A percentile compares a stretch with the other conserved stretches of the same genome.
These are phyloP conservation scores for Nipponia nippon DNA, from an alignment of 2,113 vertebrate genomes.

Conservation along the genomic window DNA sequence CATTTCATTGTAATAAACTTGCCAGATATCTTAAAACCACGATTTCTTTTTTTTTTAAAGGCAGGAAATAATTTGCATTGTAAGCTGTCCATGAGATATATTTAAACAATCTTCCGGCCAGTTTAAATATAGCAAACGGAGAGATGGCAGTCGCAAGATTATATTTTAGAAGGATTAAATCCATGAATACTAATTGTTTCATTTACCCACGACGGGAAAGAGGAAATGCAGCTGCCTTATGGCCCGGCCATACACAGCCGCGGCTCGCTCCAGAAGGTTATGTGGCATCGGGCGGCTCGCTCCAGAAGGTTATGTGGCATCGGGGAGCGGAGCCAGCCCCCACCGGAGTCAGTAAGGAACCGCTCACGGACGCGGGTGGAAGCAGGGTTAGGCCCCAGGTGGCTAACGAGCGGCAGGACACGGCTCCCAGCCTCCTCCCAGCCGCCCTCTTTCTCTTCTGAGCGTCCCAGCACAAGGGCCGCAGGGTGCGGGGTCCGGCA, in stretches of 20 bases:
- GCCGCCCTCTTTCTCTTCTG: not conserved
- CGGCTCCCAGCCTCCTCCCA: not conserved
- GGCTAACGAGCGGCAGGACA: not conserved
- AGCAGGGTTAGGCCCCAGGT: not conserved
- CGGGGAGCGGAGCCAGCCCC: not conserved
- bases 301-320: not conserved
- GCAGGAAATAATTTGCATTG: slow-evolving; percentile 27
- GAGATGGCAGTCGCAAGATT: not conserved
- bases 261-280: not conserved
- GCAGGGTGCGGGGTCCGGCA: not conserved
- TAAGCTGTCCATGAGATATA: slow-evolving; percentile 19
- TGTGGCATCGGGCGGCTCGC: not conserved
- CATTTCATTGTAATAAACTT: slow-evolving; percentile 14
- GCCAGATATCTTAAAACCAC: not conserved
- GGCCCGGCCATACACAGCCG: not conserved
- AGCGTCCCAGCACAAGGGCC: not conserved
- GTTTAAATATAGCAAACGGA: not conserved
- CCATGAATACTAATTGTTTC: not conserved
- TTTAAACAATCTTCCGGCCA: slow-evolving; percentile 19
- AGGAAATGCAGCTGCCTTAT: not conserved
- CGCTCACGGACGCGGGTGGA: not conserved
- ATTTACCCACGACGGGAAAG: not conserved
- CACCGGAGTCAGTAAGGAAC: not conserved
- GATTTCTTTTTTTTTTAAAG: not conserved
- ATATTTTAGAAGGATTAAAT: not conserved